Conservation (phyloP, 1,140 invertebrate genomes). For the silkworm (Bombyx mori) region DNA sequence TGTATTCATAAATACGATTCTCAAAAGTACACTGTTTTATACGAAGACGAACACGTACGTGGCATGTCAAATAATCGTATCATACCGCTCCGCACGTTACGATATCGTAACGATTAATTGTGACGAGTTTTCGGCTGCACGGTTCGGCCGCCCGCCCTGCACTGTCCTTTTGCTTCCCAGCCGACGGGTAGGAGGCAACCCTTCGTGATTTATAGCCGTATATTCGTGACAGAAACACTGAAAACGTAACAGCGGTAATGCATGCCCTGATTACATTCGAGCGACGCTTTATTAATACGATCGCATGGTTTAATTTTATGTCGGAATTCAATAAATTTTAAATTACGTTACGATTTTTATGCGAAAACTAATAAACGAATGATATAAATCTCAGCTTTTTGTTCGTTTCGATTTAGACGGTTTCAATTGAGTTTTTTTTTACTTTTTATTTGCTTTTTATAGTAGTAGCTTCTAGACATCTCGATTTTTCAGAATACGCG, state of each 20-base stretch:
- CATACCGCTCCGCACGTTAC: conserved; percentile 12
- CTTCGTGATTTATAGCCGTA: conserved; percentile 46
- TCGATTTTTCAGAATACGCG: too few species aligned
- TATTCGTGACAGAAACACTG: conserved; percentile 49
- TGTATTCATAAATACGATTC: too few species aligned
- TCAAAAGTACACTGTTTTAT: not conserved
- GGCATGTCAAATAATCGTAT: conserved; percentile 34
- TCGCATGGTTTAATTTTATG: too few species aligned
- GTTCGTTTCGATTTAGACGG: not conserved
- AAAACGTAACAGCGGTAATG: conserved; percentile 46
- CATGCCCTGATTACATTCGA: conserved; percentile 21
- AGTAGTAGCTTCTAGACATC: too few species aligned
- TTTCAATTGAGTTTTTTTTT: too few species aligned
- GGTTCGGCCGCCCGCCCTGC: conserved; percentile 36
- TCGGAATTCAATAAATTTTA: too few species aligned
- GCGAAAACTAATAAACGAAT: not conserved
- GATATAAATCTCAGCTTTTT: not conserved
- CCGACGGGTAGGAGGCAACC: conserved; percentile 30
- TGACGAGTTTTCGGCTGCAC: conserved; percentile 14
- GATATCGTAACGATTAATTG: conserved; percentile 21
- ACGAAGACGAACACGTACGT: conserved; percentile 24
- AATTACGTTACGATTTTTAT: too few species aligned
- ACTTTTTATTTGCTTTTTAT: too few species aligned
- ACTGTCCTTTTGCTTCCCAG: conserved; percentile 32
- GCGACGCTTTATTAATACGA: not conserved